A percentile compares a stretch with the other conserved stretches of the same genome.
phyloP scores from a whole-genome alignment of 2,888 invertebrate species.

The Halocaridina rubra region DNA sequence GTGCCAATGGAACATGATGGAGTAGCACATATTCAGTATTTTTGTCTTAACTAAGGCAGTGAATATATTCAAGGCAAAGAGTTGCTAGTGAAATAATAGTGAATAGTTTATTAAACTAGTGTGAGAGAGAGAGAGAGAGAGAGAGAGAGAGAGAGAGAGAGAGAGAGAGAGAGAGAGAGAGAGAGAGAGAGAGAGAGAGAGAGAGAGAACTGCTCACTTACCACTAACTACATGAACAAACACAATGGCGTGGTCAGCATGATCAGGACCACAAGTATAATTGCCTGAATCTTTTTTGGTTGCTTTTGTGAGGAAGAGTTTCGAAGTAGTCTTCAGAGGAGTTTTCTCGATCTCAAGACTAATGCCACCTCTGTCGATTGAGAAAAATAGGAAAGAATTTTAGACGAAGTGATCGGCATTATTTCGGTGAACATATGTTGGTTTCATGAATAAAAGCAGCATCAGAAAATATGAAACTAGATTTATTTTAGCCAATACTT shows the following conservation, averaged over 20 bases:
- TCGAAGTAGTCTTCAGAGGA: slow-evolving; percentile 65
- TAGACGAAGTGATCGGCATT: background rate
- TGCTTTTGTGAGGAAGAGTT: slow-evolving; percentile 64
- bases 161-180: slow-evolving; percentile 7
- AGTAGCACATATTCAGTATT: no score
- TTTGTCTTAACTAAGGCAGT: no score
- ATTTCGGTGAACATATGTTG: no score
- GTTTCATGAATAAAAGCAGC: background rate
- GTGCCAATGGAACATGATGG: no score
- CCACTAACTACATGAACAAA: slow-evolving; percentile 66
- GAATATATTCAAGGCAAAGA: no score
- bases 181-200: slow-evolving; percentile 4
- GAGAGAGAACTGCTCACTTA: slow-evolving; percentile 48
- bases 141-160: slow-evolving; percentile 10
- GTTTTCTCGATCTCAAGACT: slow-evolving; percentile 66
- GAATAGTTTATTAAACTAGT: no score
- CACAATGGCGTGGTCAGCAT: slow-evolving; percentile 66
- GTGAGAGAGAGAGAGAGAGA: background rate
- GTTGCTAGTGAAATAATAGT: no score
- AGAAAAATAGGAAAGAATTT: background rate
- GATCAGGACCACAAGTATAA: slow-evolving; percentile 66
- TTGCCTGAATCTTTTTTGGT: slow-evolving; percentile 65
- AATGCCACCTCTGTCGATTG: slow-evolving; percentile 65
- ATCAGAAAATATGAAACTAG: no score
- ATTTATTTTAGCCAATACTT: no score